phyloP scores from a whole-genome alignment of 1,140 invertebrate species.

The Centruroides sculpturatus region DNA sequence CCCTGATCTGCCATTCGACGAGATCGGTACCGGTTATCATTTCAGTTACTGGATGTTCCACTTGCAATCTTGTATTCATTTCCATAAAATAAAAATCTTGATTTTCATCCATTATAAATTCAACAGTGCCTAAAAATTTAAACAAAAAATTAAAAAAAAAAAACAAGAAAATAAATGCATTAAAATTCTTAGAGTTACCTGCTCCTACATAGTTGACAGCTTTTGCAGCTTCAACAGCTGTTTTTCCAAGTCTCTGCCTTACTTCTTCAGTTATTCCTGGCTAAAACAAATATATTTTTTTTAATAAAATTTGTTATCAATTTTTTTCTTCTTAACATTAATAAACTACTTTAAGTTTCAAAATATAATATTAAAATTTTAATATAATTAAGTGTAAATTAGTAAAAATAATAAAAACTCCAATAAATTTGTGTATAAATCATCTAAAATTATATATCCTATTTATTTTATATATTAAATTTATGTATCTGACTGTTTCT shows the following conservation, averaged over 20 bases:
- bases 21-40: constrained; percentile 87
- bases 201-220: constrained; percentile 92
- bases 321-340: no score
- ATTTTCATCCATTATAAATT: constrained; percentile 76
- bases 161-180: no score
- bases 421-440: no score
- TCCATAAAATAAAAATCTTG: constrained; percentile 98
- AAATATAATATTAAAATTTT: no score
- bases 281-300: constrained; percentile 26
- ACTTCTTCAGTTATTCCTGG: constrained; percentile 64
- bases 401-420: no score
- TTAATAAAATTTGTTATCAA: no score
- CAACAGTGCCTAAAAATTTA: constrained; percentile 54
- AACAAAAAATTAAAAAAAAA: neutral
- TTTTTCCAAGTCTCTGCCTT: constrained; percentile 60
- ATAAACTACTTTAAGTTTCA: no score
- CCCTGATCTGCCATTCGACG: constrained; percentile 87
- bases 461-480: no score
- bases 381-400: no score
- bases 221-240: constrained; percentile 76
- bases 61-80: constrained; percentile 89
- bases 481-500: no score
- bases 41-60: constrained; percentile 97
- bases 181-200: constrained; percentile 24
- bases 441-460: no score